Conservation (phyloP, 92 coral and sea anemone genomes). For the Phenganax subtilis region DNA sequence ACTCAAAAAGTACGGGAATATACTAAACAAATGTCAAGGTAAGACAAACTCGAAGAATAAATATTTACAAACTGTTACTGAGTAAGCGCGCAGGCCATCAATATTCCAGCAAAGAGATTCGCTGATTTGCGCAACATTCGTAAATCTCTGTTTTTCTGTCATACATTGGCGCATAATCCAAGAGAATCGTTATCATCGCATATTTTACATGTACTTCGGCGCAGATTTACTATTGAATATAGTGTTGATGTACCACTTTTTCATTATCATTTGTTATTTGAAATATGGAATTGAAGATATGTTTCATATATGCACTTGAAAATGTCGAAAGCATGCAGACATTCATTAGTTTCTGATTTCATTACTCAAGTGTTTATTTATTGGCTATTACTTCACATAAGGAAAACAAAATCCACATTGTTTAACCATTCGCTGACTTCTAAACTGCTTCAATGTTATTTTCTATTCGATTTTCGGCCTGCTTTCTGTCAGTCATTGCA, state of each 20-base stretch:
- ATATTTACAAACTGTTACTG: conserved; percentile 14
- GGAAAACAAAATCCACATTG: conserved; percentile 2
- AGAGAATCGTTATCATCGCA: too few relatives aligned
- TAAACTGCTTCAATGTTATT: not conserved
- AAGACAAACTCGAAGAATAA: not conserved
- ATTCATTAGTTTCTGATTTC: conserved; percentile 1
- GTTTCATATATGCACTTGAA: not conserved
- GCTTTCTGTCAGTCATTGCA: not conserved
- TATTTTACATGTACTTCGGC: not conserved
- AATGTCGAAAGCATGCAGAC: conserved; percentile 7
- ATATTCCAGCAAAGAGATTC: not conserved
- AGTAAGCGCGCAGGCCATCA: not conserved
- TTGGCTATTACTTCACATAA: conserved; percentile 4
- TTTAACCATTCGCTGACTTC: not conserved
- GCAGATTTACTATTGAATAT: not conserved
- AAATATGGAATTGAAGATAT: not conserved
- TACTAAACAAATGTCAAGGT: conserved; percentile 3
- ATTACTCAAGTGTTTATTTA: conserved; percentile 5
- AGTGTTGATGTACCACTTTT: not conserved
- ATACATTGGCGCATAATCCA: not conserved
- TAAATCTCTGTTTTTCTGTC: not conserved
- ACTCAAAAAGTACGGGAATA: not conserved
- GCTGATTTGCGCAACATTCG: not conserved
- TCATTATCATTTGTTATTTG: too few relatives aligned
- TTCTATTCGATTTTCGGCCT: not conserved